Base-by-base conservation (phyloP, 1,140 invertebrate species). In the Leptestheria dahalacensis region DNA sequence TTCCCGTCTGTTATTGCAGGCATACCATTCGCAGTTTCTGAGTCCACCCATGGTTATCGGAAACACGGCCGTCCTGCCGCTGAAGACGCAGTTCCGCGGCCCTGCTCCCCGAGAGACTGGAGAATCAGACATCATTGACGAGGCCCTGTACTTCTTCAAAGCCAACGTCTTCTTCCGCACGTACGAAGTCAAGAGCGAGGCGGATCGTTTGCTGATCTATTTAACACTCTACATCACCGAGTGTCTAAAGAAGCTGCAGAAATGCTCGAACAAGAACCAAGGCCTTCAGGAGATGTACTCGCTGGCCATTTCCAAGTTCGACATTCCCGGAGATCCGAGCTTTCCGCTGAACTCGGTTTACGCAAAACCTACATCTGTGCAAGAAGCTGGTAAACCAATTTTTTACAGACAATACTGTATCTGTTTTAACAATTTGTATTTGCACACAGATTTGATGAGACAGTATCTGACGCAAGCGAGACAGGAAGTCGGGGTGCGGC, bases 111-210 rank as follows among this genome's bases (percentile, higher is more conserved):
- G 73, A 62, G 74, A 68, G 63, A 75, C 74, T 15, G 78, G 77
- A 61, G 77, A 75, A 28, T 66, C 59, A 9, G 97, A 99, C 73
- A 91, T 99, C 64, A 91, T 99, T 64, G 96, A 99, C 76, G 97
- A 99, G 79, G 88, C 94, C 26, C 75, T 99, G 10, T 88, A 88
- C 69, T 99, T 84, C 71, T 99, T 99, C 72, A 97, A 96, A 77
- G 93, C 97, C 1, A 99, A 99, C 76, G 94, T 99, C 6, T 99
- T 99, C 73, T 99, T 99, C 71, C 83, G 93, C 65, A 97, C 92
- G 48, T 99, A 97, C 73, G 95, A 99, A 77, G 94, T 98, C 59
- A 97, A 96, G 86, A 93, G 85, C 68, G 91, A 96, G 73, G 83
- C 91, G 21, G 95, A 98, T 71, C 79, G 95, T 68, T 88, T 96